A percentile compares a stretch with the other conserved stretches of the same genome.
These are phyloP conservation scores for Eidolon helvum DNA, from an alignment of 2,113 vertebrate species.

Conservation along the genomic window DNA sequence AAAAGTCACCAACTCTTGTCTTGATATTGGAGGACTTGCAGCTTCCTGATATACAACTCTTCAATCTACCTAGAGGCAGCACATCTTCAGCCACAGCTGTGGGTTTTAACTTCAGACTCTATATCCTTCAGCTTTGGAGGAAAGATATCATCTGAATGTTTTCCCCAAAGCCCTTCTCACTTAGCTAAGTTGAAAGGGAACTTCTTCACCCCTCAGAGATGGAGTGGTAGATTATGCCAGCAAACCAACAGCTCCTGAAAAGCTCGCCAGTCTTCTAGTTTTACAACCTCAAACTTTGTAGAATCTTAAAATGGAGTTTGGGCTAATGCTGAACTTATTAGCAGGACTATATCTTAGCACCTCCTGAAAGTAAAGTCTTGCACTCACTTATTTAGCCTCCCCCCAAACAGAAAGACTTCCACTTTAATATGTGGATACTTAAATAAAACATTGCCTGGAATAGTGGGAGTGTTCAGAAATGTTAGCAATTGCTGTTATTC, in stretches of 20 bases:
- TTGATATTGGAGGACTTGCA: neutral
- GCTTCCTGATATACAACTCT: neutral
- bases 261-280: neutral
- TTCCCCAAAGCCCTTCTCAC: neutral
- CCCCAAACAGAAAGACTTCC: neutral
- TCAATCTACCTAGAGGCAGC: neutral
- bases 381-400: neutral
- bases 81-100: neutral
- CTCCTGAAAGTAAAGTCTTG: neutral
- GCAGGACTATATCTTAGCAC: neutral
- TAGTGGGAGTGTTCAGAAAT: neutral
- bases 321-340: neutral
- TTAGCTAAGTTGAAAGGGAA: neutral
- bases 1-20: neutral
- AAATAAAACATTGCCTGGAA: neutral
- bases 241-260: neutral
- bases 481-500: neutral
- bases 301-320: neutral
- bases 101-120: neutral
- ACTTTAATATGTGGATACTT: constrained; percentile 8
- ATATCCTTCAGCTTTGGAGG: neutral
- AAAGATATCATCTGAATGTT: neutral
- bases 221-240: neutral
- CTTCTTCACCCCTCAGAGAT: neutral
- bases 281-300: neutral